A percentile compares a stretch with the other conserved stretches of the same genome.
These are phyloP conservation scores for Arctopsyche grandis DNA, from an alignment of 1,140 invertebrate genomes.

Conservation along the genomic window DNA sequence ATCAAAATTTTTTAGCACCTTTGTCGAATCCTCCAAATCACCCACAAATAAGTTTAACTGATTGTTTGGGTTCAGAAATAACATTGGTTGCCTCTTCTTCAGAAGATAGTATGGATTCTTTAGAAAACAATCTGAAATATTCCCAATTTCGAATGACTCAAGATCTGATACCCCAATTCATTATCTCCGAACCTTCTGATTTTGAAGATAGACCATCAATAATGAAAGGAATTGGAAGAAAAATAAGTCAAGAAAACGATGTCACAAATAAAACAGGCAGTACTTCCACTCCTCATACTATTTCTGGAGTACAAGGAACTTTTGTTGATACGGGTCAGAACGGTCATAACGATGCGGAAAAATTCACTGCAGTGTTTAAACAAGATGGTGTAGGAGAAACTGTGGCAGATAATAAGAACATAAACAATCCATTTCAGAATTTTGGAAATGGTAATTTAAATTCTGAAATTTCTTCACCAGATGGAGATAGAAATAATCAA, in stretches of 20 bases:
- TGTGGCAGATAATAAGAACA: conserved; percentile 13
- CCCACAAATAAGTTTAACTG: conserved; percentile 91
- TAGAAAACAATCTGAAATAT: conserved; percentile 65
- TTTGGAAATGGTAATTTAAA: conserved; percentile 36
- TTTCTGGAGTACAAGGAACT: not conserved
- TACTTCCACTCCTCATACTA: not conserved
- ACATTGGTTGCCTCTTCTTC: conserved; percentile 78
- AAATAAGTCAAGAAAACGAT: conserved; percentile 71
- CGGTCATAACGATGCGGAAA: not conserved
- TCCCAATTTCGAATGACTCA: conserved; percentile 50
- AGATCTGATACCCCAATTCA: conserved; percentile 68
- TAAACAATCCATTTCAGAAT: conserved; percentile 45
- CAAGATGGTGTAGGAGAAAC: conserved; percentile 25
- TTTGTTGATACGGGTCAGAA: not conserved
- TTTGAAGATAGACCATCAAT: conserved; percentile 82
- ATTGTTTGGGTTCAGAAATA: conserved; percentile 85
- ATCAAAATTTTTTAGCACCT: conserved; percentile 39
- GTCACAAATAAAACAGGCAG: conserved; percentile 44
- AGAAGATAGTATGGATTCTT: conserved; percentile 72
- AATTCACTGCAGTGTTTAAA: not conserved
- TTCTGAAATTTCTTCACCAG: conserved; percentile 44
- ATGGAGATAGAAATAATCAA: conserved; percentile 58
- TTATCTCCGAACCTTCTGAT: conserved; percentile 79
- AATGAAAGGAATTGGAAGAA: conserved; percentile 79
- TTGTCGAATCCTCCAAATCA: conserved; percentile 57